phyloP scores from a whole-genome alignment of 92 coral and sea anemone species.

The Porites divaricata region DNA sequence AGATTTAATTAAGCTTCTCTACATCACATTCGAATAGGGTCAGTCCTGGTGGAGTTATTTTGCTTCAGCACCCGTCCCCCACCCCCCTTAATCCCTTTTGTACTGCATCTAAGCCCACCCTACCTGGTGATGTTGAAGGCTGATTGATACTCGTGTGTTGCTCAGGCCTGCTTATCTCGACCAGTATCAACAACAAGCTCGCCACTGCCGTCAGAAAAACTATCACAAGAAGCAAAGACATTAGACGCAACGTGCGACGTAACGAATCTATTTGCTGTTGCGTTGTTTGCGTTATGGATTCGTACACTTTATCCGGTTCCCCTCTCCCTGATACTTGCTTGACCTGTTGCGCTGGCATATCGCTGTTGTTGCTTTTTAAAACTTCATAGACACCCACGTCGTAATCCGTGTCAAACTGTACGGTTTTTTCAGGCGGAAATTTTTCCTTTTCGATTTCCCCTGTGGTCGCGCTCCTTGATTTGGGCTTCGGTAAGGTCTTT shows the following conservation, averaged over 20 bases:
- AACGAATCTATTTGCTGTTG: slow-evolving; percentile 4
- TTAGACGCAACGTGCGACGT: background rate
- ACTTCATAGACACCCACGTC: background rate
- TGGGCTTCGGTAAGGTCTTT: background rate
- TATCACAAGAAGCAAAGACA: background rate
- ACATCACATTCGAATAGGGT: too few relatives aligned
- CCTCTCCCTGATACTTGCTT: background rate
- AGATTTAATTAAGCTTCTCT: too few relatives aligned
- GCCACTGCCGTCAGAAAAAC: background rate
- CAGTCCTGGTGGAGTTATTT: too few relatives aligned
- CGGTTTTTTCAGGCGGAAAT: too few relatives aligned
- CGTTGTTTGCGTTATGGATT: background rate
- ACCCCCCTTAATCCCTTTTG: too few relatives aligned
- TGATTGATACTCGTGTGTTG: too few relatives aligned
- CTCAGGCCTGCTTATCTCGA: too few relatives aligned
- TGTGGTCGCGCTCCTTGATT: background rate
- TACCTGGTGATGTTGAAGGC: too few relatives aligned
- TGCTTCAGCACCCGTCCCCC: too few relatives aligned
- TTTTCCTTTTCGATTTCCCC: background rate
- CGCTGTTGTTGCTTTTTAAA: background rate
- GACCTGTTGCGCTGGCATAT: too few relatives aligned
- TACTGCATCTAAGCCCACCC: too few relatives aligned
- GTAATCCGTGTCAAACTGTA: background rate
- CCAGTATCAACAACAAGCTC: background rate
- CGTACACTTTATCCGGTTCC: background rate